Conservation (phyloP, 2,113 vertebrate genomes). For the Microcebus murinus region DNA sequence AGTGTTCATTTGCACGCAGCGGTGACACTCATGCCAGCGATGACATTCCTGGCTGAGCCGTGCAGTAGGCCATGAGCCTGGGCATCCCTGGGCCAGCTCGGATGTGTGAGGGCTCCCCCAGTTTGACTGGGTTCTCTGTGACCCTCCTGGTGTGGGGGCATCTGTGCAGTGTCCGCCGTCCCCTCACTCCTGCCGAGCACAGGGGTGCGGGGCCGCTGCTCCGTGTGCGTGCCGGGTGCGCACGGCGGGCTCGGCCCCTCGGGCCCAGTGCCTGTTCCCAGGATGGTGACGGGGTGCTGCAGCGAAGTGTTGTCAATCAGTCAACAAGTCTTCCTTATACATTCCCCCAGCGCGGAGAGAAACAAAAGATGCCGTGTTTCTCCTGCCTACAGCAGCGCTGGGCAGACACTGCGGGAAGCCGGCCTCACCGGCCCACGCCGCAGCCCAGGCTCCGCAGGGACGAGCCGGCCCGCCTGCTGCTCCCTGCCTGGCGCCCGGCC, state of each 20-base stretch:
- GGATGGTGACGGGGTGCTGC: background rate
- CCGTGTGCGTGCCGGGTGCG: fast-evolving
- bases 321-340: background rate
- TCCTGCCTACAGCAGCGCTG: fast-evolving
- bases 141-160: background rate
- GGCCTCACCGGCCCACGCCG: fast-evolving
- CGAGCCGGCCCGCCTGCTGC: fast-evolving
- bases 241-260: background rate
- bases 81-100: fast-evolving
- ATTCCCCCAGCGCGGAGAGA: background rate
- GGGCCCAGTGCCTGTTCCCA: fast-evolving
- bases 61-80: fast-evolving
- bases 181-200: fast-evolving
- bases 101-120: fast-evolving
- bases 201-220: background rate
- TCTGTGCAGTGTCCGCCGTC: fast-evolving
- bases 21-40: fast-evolving
- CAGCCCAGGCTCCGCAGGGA: too few species aligned
- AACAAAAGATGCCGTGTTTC: background rate
- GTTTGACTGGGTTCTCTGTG: background rate
- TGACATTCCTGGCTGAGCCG: fast-evolving
- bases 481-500: background rate
- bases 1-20: fast-evolving
- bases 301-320: background rate
- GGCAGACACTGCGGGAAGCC: background rate